phyloP scores from a whole-genome alignment of 2,888 invertebrate species.

The Calameuta filiformis region DNA sequence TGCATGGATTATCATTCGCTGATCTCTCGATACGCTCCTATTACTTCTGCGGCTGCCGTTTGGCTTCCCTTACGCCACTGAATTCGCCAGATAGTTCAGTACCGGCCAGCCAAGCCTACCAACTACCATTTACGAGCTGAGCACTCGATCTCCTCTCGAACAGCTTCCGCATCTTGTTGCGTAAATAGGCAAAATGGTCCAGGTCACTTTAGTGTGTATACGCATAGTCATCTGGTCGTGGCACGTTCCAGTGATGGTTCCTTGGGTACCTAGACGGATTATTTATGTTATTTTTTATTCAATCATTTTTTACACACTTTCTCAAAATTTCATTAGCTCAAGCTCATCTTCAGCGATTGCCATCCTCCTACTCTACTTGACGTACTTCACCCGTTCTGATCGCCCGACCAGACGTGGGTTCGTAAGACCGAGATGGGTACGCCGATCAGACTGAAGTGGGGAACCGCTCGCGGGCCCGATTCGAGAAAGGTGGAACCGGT shows the following conservation, averaged over 20 bases:
- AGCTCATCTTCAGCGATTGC: not conserved
- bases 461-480: not conserved
- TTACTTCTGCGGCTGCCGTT: conserved; percentile 42
- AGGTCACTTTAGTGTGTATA: not conserved
- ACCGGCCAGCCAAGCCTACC: not conserved
- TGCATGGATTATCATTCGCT: conserved; percentile 44
- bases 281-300: not conserved
- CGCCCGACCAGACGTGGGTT: not conserved
- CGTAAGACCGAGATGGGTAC: not conserved
- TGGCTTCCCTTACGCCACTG: conserved; percentile 30
- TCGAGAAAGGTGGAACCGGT: not conserved
- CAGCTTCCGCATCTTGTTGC: not conserved
- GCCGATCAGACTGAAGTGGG: not conserved
- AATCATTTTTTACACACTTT: not conserved
- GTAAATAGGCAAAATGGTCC: not conserved
- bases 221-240: not conserved
- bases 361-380: not conserved
- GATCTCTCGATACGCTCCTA: conserved; percentile 49
- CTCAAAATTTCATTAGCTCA: not conserved
- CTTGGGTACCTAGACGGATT: no score
- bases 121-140: not conserved
- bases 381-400: not conserved
- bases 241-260: no score
- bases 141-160: not conserved
- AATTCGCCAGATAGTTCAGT: not conserved